Evolutionary conservation across 2,888 invertebrate species (phyloP).

Genomic region (Stramonita haemastoma): DNA sequence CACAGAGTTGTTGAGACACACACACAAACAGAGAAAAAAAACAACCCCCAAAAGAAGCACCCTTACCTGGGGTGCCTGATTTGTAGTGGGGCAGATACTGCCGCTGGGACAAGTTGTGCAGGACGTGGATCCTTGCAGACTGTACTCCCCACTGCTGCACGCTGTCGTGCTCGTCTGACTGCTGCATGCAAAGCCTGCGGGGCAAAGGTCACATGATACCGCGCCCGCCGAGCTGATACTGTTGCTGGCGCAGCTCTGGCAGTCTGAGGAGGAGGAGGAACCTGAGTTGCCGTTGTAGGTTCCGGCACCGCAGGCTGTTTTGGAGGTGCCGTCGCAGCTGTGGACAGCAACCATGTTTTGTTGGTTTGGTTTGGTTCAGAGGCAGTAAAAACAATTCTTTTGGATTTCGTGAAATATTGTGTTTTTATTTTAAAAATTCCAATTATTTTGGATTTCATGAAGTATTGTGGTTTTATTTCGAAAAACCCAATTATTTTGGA

Average conservation of each 20-base stretch:
- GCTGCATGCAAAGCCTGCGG: conserved; percentile 67
- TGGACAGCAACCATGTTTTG: conserved; percentile 40
- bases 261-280: conserved; percentile 46
- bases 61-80: conserved; percentile 55
- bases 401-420: too few species aligned
- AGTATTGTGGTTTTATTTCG: too few species aligned
- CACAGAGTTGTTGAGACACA: background rate
- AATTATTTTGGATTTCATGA: too few species aligned
- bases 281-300: conserved; percentile 55
- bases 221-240: conserved; percentile 58
- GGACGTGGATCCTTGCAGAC: conserved; percentile 58
- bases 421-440: too few species aligned
- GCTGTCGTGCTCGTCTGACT: conserved; percentile 49
- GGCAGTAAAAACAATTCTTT: too few species aligned
- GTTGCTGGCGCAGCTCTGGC: conserved; percentile 54
- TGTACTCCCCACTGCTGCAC: conserved; percentile 64
- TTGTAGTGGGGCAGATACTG: conserved; percentile 58
- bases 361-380: too few species aligned
- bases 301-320: conserved; percentile 58
- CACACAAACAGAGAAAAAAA: too few species aligned
- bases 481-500: too few species aligned
- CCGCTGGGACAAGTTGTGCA: conserved; percentile 70
- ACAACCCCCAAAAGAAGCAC: background rate
- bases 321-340: conserved; percentile 57
- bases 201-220: conserved; percentile 65